Evolutionary conservation across 1,140 invertebrate species (phyloP), one percentile per base, ranked within the genome.

Genomic region (Rhopalosiphum padi): DNA sequence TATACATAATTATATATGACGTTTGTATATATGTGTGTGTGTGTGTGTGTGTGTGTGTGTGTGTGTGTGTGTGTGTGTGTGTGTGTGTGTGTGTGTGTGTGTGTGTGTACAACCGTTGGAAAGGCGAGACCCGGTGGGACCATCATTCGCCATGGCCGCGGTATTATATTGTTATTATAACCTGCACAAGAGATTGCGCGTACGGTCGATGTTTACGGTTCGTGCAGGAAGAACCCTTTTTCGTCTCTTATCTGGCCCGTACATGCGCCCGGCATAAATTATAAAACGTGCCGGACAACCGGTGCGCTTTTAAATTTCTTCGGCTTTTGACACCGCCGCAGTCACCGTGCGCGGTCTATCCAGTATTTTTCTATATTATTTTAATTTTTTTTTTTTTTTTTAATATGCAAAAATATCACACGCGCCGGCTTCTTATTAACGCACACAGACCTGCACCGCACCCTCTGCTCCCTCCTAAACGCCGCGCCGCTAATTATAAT

Each of bases 261-360:
- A 37, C 90, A 91, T 91, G 37, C 90, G 46, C 43, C 43, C n/a
- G 68, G 90, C 43, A 91, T 91, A 91, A 91, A 91, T 91, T 91
- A 91, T 83, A 35, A 82, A 91, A 91, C 90, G 90, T 91, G 68
- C 90, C 43, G 90, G 90, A 91, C 90, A 82, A 82, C 90, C 68
- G 68, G 90, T 83, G n/a, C 37, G 90, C 37, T 77, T 83, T 77
- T 91, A 82, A 91, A 91, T 68, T 91, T 91, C 90, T 91, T 77
- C 55, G 55, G 25, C 37, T 68, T 68, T 23, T 68, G 37, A 68
- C 23, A 91, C 41, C 21, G 11, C 23, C 37, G 5, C 18, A 35
- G 1, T 11, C 37, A 9, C 2, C 11, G 60, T 15, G 0, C 21
- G 21, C 35, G 6, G 21, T 23, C 37, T 43, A 2, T 30, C 83